Conservation (phyloP, 2,888 invertebrate species). For the Hybos culiciformis region DNA sequence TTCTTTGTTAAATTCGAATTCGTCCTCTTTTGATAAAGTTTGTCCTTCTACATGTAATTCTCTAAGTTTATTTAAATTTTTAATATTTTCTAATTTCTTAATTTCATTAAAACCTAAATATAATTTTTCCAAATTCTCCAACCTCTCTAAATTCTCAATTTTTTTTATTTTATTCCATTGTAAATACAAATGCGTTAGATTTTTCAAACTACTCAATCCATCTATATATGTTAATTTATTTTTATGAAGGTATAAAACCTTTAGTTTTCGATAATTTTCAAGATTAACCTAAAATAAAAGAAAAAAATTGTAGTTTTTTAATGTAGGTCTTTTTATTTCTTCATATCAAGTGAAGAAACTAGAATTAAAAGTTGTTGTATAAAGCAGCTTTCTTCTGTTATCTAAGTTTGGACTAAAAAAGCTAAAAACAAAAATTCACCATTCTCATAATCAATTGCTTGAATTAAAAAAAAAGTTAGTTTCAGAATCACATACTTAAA, state of each 20-base stretch:
- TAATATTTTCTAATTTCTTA: conserved; percentile 54
- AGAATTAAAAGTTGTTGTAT: too few relatives aligned
- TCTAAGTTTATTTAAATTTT: conserved; percentile 42
- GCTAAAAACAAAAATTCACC: too few relatives aligned
- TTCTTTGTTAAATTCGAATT: conserved; percentile 53
- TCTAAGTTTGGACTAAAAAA: too few relatives aligned
- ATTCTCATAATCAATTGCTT: too few relatives aligned
- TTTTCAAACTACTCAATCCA: conserved; percentile 49
- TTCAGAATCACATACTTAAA: too few relatives aligned
- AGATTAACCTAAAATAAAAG: conserved; percentile 26
- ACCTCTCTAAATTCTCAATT: conserved; percentile 48
- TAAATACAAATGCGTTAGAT: conserved; percentile 54
- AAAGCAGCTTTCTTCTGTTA: too few relatives aligned
- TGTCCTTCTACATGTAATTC: conserved; percentile 59
- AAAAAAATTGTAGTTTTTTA: not conserved
- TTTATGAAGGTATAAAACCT: conserved; percentile 62
- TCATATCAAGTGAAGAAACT: too few relatives aligned
- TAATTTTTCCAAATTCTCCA: conserved; percentile 58
- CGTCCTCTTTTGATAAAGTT: conserved; percentile 39
- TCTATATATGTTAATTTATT: conserved; percentile 64
- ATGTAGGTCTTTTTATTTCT: too few relatives aligned
- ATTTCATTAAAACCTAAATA: conserved; percentile 59
- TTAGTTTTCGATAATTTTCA: conserved; percentile 37
- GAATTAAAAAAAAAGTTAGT: too few relatives aligned
- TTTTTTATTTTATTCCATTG: conserved; percentile 64